These are phyloP conservation scores for Telenomus remus DNA, from an alignment of 1,140 invertebrate species.

Conservation along the genomic window DNA sequence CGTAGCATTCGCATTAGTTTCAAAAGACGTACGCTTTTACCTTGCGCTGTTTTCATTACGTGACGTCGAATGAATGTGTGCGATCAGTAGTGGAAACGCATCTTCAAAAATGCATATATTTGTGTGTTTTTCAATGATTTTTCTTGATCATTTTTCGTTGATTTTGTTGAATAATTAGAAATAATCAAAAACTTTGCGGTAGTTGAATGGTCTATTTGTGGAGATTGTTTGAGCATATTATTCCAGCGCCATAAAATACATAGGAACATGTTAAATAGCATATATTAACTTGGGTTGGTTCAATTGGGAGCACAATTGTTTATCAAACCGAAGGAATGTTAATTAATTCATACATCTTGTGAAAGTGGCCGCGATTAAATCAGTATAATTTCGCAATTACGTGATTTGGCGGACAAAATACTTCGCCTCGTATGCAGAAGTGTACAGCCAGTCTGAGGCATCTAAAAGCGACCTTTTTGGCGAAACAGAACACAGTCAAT, in stretches of 20 bases:
- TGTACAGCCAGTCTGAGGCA: conserved; percentile 31
- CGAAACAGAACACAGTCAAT: conserved; percentile 26
- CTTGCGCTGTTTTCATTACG: conserved; percentile 34
- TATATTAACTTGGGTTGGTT: no score
- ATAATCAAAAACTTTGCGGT: no score
- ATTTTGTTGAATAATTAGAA: no score
- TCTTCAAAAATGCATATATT: conserved; percentile 24
- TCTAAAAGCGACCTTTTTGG: conserved; percentile 39
- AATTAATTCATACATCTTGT: conserved; percentile 30
- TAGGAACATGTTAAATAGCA: no score
- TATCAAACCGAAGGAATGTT: conserved; percentile 22
- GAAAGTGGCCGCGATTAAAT: conserved; percentile 16
- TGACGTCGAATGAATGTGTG: conserved; percentile 41
- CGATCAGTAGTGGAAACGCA: conserved; percentile 20
- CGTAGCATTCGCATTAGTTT: conserved; percentile 38
- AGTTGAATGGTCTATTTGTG: no score
- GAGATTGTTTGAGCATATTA: no score
- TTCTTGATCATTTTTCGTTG: no score
- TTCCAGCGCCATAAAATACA: no score
- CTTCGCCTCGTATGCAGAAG: conserved; percentile 23
- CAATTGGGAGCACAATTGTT: conserved; percentile 5
- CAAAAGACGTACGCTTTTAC: conserved; percentile 44
- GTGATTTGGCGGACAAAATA: conserved; percentile 30
- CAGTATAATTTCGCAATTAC: conserved; percentile 33
- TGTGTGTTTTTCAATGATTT: neutral